Base-by-base conservation (phyloP, 2,888 invertebrate species). In the Folsomia candida region DNA sequence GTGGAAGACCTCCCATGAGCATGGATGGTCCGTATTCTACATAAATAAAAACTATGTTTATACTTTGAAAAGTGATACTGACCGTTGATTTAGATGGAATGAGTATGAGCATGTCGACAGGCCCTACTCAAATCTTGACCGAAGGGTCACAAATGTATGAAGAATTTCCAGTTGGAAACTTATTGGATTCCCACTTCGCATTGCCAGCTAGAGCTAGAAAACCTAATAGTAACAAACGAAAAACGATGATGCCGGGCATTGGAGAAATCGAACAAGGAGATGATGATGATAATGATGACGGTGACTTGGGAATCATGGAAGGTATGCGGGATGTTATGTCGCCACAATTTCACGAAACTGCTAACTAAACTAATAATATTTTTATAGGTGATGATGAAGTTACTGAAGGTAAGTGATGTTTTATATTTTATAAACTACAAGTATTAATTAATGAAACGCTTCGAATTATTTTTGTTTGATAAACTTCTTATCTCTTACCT, bases 1-100 rank as follows among this genome's bases (percentile, higher is more conserved):
- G 90, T 58, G 89, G 89, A 29, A 84, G 89, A 74, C 89, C 89
- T 4, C 89, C 89, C 63, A 85, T 89, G 81, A 89, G 89, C 81
- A 88, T 83, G 64, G 78, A 78, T n/a, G 26, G 76, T 2, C 70
- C 77, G 0, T 69, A n/a, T n/a, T n/a, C n/a, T 37, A 37, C 6
- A 14, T 37, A 14, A 75, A 66, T 73, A 77, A 77, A 71, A 67
- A 22, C 60, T 25, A n/a, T n/a, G n/a, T 58, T 9, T 11, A n/a
- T 24, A 58, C 58, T 14, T 51, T 11, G 18, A 28, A 51, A 59
- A 67, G 11, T 24, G 37, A 29, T 14, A 54, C 4, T 54, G 6
- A 54, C 22, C 20, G 6, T 4, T 22, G 37, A 54, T 24, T 61
- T 27, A 76, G 78, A 78, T 69, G 78, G 78, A n/a, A 71, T 78